These are phyloP conservation scores for Lysiphlebus fabarum DNA, from an alignment of 1,140 invertebrate genomes.

Conservation along the genomic window DNA sequence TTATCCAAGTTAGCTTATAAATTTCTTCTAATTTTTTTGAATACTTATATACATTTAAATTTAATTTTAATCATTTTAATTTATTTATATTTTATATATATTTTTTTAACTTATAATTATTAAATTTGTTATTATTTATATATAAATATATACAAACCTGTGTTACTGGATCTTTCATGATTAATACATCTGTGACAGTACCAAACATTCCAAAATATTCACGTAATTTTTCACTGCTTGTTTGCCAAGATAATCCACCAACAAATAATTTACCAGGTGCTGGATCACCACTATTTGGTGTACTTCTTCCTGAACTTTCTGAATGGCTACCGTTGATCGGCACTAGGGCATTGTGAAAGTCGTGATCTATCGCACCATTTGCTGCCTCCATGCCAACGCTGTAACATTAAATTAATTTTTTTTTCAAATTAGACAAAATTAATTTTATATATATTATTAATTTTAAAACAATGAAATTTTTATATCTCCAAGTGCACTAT, in stretches of 20 bases:
- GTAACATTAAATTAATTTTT: conserved; percentile 33
- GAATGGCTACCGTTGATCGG: conserved; percentile 61
- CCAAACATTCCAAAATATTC: conserved; percentile 91
- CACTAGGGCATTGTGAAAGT: conserved; percentile 61
- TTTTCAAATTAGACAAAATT: conserved; percentile 10
- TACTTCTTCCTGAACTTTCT: conserved; percentile 70
- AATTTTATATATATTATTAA: neutral
- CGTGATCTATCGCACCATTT: conserved; percentile 61
- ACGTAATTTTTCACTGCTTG: conserved; percentile 82
- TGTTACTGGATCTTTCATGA: conserved; percentile 91
- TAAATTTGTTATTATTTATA: conserved; percentile 5
- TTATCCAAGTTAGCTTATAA: neutral
- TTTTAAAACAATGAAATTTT: neutral
- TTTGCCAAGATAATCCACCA: conserved; percentile 87
- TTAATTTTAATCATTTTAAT: too few relatives aligned
- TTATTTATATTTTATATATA: too few relatives aligned
- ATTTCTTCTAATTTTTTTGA: neutral
- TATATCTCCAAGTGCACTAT: conserved; percentile 31
- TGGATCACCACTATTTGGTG: conserved; percentile 68
- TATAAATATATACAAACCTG: conserved; percentile 66
- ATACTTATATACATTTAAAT: neutral
- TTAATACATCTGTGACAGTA: conserved; percentile 85
- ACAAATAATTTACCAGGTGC: conserved; percentile 88
- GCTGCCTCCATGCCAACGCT: conserved; percentile 56
- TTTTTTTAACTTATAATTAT: neutral